phyloP scores from a whole-genome alignment of 2,113 vertebrate species.

The Daubentonia madagascariensis region DNA sequence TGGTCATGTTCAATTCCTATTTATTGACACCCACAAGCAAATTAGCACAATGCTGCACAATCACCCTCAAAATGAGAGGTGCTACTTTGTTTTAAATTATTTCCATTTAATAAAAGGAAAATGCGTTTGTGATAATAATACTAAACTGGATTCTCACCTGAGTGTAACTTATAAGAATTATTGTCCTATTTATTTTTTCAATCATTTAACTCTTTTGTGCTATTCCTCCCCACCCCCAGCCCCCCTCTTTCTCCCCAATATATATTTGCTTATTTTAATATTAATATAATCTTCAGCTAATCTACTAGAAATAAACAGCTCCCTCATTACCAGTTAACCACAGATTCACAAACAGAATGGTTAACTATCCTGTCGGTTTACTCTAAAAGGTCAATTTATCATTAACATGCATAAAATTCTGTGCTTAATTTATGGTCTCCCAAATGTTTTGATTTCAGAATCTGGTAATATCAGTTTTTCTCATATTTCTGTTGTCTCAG shows the following conservation, averaged over 20 bases:
- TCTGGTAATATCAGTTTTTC: background rate
- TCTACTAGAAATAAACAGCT: background rate
- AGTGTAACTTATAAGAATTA: background rate
- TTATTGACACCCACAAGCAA: background rate
- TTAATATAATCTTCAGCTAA: background rate
- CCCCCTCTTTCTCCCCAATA: background rate
- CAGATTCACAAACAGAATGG: background rate
- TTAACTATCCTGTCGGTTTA: background rate
- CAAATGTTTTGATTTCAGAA: background rate
- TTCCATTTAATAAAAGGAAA: background rate
- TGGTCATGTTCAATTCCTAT: background rate
- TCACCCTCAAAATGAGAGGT: background rate
- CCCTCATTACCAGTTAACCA: background rate
- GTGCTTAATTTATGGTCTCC: background rate
- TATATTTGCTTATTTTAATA: background rate
- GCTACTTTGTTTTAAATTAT: background rate
- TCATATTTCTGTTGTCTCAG: background rate
- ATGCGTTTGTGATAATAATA: background rate
- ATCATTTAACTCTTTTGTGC: background rate
- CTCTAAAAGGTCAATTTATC: background rate
- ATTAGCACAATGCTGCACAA: background rate
- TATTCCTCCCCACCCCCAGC: background rate
- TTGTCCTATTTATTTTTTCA: background rate
- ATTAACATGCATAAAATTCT: background rate
- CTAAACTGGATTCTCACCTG: background rate